Percentiles rank a stretch among this genome's conserved stretches.
phyloP scores from a whole-genome alignment of 2,888 invertebrate species.

The Sericinus montela region DNA sequence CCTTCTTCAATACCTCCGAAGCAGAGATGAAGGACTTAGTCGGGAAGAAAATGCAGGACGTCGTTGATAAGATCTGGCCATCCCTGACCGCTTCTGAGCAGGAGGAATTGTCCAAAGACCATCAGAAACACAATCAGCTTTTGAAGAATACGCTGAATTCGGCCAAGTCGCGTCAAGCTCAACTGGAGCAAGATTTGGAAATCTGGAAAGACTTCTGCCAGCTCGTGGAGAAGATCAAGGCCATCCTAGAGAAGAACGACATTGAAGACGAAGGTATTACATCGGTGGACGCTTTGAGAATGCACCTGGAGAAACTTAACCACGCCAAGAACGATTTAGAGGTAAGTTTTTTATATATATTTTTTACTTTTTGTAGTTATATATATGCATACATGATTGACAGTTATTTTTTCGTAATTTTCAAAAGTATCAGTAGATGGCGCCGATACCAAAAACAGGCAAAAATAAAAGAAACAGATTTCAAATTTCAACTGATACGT shows the following conservation, averaged over 20 bases:
- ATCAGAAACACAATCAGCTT: constrained; percentile 88
- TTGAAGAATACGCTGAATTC: constrained; percentile 90
- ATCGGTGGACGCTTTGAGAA: constrained; percentile 88
- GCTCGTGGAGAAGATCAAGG: constrained; percentile 86
- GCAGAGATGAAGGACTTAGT: constrained; percentile 88
- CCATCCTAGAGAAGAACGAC: constrained; percentile 85
- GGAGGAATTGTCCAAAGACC: constrained; percentile 89
- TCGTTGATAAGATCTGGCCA: constrained; percentile 93
- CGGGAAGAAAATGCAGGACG: constrained; percentile 88
- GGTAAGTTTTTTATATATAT: constrained; percentile 70
- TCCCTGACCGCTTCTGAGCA: constrained; percentile 89
- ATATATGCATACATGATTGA: no score
- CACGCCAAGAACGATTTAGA: constrained; percentile 86
- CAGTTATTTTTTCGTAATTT: no score
- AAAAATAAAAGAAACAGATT: no score
- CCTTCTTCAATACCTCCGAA: constrained; percentile 88
- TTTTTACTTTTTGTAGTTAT: no score
- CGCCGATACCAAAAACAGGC: no score
- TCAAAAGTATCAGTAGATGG: no score
- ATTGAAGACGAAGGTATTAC: constrained; percentile 89
- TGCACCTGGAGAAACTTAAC: constrained; percentile 89
- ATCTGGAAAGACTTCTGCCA: constrained; percentile 92
- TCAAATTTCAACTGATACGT: no score
- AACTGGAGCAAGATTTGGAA: constrained; percentile 89
- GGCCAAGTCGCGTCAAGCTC: constrained; percentile 88